phyloP scores from a whole-genome alignment of 2,888 invertebrate genomes.

The Heteropelma amictum region DNA sequence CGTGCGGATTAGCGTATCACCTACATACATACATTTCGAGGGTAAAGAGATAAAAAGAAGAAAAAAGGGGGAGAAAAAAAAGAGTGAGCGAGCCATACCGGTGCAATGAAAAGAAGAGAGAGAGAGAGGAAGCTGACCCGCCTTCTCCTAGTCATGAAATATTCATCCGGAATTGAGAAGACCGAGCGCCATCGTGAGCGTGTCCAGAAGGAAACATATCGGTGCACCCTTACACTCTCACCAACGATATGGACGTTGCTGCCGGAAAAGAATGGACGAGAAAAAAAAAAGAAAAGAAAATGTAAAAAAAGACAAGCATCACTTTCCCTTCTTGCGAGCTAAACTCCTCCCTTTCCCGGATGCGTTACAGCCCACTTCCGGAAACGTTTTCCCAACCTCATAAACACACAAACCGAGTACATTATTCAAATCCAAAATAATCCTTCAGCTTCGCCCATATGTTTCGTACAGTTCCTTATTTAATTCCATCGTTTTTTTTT shows the following conservation, averaged over 20 bases:
- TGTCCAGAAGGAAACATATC: conserved; percentile 28
- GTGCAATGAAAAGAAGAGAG: conserved; percentile 54
- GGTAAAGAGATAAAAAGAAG: conserved; percentile 46
- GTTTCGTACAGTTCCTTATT: too few species aligned
- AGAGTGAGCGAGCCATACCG: conserved; percentile 58
- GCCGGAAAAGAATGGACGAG: background rate
- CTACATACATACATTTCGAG: conserved; percentile 6
- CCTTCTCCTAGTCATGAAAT: conserved; percentile 52
- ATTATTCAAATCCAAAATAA: too few species aligned
- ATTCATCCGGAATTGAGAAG: conserved; percentile 62
- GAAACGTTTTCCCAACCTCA: conserved; percentile 29
- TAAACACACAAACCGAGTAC: too few species aligned
- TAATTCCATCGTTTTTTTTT: too few species aligned
- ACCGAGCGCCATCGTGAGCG: conserved; percentile 35
- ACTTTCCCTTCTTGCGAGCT: conserved; percentile 48
- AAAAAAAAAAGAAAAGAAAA: background rate
- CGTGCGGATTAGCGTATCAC: too few species aligned
- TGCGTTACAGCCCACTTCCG: conserved; percentile 17
- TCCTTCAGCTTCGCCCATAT: too few species aligned
- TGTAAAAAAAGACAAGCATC: conserved; percentile 36
- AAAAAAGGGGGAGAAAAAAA: conserved; percentile 54
- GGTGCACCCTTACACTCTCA: conserved; percentile 5
- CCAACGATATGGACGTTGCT: background rate
- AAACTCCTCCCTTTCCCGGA: background rate
- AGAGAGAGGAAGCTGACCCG: conserved; percentile 40